phyloP scores from a whole-genome alignment of 2,888 invertebrate species.

The Drosophila prolongata region DNA sequence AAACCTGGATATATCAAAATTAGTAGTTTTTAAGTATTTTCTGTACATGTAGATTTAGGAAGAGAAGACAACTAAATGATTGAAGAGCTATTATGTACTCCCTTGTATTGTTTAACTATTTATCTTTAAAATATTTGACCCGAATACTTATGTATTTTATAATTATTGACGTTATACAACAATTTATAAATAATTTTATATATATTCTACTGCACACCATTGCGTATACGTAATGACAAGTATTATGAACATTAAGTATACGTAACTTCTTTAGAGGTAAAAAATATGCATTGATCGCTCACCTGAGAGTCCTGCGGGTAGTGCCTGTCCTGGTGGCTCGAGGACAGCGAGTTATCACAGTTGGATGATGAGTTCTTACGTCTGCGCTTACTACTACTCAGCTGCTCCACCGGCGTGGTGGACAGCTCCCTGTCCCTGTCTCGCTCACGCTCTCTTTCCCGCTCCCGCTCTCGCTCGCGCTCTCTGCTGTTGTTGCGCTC shows the following conservation, averaged over 20 bases:
- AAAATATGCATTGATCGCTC: constrained; percentile 43
- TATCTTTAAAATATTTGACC: no score
- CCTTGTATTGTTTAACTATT: no score
- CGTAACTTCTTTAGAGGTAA: no score
- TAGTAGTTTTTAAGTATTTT: no score
- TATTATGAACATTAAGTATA: neutral
- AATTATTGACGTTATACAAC: no score
- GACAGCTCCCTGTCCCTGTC: constrained; percentile 87
- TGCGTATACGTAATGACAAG: neutral
- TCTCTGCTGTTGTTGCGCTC: constrained; percentile 48
- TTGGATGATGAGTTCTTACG: constrained; percentile 86
- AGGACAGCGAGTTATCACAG: constrained; percentile 88
- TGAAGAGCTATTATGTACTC: no score
- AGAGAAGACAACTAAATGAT: no score
- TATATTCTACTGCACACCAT: neutral
- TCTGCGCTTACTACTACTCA: constrained; percentile 86
- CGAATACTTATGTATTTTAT: no score
- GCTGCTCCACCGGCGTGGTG: constrained; percentile 84
- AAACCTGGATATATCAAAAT: no score
- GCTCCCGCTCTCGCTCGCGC: constrained; percentile 54
- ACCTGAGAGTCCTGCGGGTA: constrained; percentile 89
- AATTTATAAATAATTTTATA: no score
- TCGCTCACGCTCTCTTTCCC: constrained; percentile 70
- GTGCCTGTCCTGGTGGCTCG: constrained; percentile 88
- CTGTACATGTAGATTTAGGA: no score